phyloP scores from a whole-genome alignment of 2,797 vertebrate genomes.

The Tapera naevia region DNA sequence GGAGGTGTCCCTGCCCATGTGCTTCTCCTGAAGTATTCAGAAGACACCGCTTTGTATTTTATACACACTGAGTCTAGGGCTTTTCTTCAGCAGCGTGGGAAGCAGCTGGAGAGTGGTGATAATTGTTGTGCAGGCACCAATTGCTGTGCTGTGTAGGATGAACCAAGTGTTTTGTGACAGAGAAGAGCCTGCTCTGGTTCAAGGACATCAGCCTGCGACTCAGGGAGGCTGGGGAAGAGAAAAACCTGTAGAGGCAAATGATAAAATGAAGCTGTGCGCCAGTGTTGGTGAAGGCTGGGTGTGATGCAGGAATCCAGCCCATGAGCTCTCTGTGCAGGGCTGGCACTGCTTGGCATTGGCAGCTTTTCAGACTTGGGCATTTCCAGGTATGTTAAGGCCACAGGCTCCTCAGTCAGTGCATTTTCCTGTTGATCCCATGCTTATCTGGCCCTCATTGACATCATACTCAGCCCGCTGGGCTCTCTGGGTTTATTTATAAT shows the following conservation, averaged over 20 bases:
- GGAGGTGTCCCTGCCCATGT: too few relatives aligned
- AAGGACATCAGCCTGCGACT: not conserved
- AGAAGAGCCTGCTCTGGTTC: not conserved
- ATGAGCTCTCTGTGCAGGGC: accelerated
- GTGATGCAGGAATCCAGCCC: not conserved
- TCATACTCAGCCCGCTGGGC: not conserved
- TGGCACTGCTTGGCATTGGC: not conserved
- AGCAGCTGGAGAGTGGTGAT: not conserved
- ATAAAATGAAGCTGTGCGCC: not conserved
- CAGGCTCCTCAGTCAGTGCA: not conserved
- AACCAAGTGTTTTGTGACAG: not conserved
- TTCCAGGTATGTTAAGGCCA: not conserved
- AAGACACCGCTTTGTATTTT: not conserved
- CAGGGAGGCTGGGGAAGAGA: not conserved
- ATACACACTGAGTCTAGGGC: not conserved
- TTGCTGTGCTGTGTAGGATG: not conserved
- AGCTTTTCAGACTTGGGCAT: not conserved
- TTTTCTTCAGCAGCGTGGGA: not conserved
- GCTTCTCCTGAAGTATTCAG: not conserved
- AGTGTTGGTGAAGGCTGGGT: accelerated
- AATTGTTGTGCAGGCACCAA: not conserved
- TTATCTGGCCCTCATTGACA: not conserved
- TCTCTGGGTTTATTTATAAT: conserved; percentile 5
- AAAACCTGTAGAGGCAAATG: not conserved
- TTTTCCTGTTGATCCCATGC: not conserved